Evolutionary conservation across 2,113 vertebrate genomes (phyloP).

Genomic region (Tricholaema leucomelas): DNA sequence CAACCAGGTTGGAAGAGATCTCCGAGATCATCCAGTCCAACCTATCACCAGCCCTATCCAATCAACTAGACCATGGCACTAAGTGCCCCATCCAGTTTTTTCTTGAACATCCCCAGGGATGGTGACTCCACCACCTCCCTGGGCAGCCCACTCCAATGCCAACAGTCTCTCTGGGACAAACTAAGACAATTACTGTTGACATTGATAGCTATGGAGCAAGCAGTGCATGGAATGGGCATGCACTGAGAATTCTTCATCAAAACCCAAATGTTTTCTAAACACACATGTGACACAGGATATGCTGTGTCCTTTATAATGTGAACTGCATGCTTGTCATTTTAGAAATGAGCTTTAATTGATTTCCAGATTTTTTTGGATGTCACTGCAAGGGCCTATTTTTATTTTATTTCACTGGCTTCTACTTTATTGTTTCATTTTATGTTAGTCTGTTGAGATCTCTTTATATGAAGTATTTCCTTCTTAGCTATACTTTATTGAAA

Average conservation of each 20-base stretch:
- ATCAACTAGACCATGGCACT: too few relatives aligned
- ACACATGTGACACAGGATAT: background rate
- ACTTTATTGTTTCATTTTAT: constrained; percentile 60
- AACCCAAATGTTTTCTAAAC: background rate
- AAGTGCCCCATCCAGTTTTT: too few relatives aligned
- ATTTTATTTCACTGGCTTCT: constrained; percentile 39
- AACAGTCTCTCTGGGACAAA: too few relatives aligned
- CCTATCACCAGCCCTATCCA: too few relatives aligned
- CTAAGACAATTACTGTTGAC: background rate
- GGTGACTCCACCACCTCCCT: too few relatives aligned
- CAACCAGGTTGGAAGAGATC: too few relatives aligned
- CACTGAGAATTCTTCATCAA: background rate
- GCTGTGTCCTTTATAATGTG: background rate
- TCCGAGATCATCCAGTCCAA: too few relatives aligned
- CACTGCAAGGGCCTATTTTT: constrained; percentile 25
- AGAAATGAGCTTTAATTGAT: constrained; percentile 38
- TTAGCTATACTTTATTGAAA: constrained; percentile 77
- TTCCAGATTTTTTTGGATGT: constrained; percentile 33
- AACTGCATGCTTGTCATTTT: background rate
- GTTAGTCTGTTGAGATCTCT: constrained; percentile 50
- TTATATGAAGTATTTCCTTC: constrained; percentile 69
- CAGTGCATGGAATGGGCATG: background rate
- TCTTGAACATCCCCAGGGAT: too few relatives aligned
- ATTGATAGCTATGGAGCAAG: background rate
- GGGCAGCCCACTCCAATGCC: too few relatives aligned